Base-by-base conservation (phyloP, 2,888 invertebrate species). In the Dynastes hyllus region DNA sequence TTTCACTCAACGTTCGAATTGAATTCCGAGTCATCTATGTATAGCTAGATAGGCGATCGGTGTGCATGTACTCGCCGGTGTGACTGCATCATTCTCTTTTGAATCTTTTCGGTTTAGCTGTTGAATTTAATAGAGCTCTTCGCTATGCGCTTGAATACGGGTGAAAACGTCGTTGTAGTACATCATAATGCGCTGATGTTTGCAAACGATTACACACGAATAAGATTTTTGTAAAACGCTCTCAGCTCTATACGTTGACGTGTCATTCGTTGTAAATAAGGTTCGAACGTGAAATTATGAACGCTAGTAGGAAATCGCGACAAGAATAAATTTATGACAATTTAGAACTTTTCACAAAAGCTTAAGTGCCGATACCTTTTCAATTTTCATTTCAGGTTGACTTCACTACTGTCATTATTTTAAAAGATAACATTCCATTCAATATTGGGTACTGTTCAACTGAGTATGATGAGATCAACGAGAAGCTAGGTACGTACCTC, bases 61-160 rank as follows among this genome's bases (percentile, higher is more conserved):
- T 37, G 55, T 58, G 71, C 37, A 71, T 71, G 22, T 32, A 71
- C 2, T 16, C 16, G 37, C 11, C 16, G 37, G 16, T 13, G 22
- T 27, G 29, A 71, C 58, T 37, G 32, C 55, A 55, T 55, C n/a
- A 37, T 37, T 40, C 71, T 55, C 71, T 71, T 37, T 71, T 58
- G 58, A 71, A 58, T 71, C 71, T 37, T 71, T 58, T 71, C 71
- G 71, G 71, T 71, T 29, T 71, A 37, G 37, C 71, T 71, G 71
- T 58, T 58, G 55, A 55, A 58, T 58, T 67, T 40, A 67, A 67
- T 61, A 61, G 61, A 61, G 61, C 67, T 40, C 40, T 67, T 45
- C 40, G n/a, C 8, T 9, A 27, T 67, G 67, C 67, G 67, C 55
- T 51, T 55, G 61, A 29, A 69, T 40, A n/a, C 55, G 71, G 71